These are phyloP conservation scores for Nebria brevicollis DNA, from an alignment of 2,888 invertebrate genomes.

Conservation along the genomic window DNA sequence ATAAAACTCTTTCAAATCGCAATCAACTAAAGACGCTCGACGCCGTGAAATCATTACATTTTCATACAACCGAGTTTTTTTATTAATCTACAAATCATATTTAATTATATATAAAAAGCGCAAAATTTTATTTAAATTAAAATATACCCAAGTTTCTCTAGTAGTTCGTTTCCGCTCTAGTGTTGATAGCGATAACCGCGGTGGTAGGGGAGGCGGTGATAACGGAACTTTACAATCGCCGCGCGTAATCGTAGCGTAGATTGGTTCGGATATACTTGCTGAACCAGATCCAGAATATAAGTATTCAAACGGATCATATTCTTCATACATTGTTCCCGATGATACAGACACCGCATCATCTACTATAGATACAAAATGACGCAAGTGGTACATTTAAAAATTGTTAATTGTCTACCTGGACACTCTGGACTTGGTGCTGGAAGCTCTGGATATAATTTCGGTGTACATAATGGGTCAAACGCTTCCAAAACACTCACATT, in stretches of 20 bases:
- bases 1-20: conserved; percentile 84
- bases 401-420: conserved; percentile 64
- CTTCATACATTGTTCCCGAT: conserved; percentile 75
- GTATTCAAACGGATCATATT: conserved; percentile 83
- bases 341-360: conserved; percentile 69
- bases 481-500: conserved; percentile 81
- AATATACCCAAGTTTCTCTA: conserved; percentile 55
- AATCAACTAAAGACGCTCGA: conserved; percentile 67
- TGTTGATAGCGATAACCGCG: conserved; percentile 64
- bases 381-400: not conserved
- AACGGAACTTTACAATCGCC: conserved; percentile 66
- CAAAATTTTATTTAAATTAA: conserved; percentile 11
- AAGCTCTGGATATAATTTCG: conserved; percentile 64
- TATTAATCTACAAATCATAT: conserved; percentile 59
- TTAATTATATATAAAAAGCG: conserved; percentile 8
- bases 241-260: conserved; percentile 75
- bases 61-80: conserved; percentile 75
- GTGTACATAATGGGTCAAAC: conserved; percentile 83
- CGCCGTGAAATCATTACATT: conserved; percentile 73
- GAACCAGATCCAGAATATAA: conserved; percentile 72
- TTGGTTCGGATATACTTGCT: conserved; percentile 73
- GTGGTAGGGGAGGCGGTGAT: conserved; percentile 66
- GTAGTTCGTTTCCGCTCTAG: conserved; percentile 61
- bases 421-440: conserved; percentile 62
- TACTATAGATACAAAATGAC: conserved; percentile 33